These are phyloP conservation scores for Nanorana parkeri DNA, from an alignment of 2,113 vertebrate species.

Conservation along the genomic window DNA sequence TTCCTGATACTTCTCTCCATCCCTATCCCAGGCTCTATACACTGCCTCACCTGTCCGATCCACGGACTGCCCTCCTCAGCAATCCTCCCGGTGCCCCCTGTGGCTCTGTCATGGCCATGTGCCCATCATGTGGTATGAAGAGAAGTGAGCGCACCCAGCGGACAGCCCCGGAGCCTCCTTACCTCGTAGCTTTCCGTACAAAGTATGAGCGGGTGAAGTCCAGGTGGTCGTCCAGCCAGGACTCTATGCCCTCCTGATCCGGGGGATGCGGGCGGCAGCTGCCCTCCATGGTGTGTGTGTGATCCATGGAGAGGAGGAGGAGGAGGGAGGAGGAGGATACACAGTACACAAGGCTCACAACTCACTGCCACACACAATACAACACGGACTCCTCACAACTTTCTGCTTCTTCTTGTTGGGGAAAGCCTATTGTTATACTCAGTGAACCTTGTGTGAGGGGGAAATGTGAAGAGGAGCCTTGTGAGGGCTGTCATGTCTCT, in stretches of 20 bases:
- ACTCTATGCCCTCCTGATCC: conserved; percentile 83
- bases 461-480: not conserved
- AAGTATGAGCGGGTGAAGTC: conserved; percentile 93
- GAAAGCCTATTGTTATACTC: not conserved
- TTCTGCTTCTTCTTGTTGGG: too few species aligned
- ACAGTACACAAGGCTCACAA: too few species aligned
- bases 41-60: too few species aligned
- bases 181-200: conserved; percentile 90
- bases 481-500: not conserved
- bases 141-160: too few species aligned
- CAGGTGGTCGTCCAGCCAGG: conserved; percentile 93
- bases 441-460: not conserved
- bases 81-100: too few species aligned
- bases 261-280: conserved; percentile 61
- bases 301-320: conserved; percentile 33
- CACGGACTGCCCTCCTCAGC: too few species aligned
- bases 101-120: too few species aligned
- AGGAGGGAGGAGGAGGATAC: conserved; percentile 42
- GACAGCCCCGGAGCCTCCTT: too few species aligned
- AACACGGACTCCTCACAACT: conserved; percentile 23
- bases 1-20: too few species aligned
- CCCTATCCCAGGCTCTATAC: too few species aligned
- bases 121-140: too few species aligned
- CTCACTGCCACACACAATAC: too few species aligned
- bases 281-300: conserved; percentile 74